Conservation (phyloP, 92 coral and sea anemone species). For the Muricea muricata region DNA sequence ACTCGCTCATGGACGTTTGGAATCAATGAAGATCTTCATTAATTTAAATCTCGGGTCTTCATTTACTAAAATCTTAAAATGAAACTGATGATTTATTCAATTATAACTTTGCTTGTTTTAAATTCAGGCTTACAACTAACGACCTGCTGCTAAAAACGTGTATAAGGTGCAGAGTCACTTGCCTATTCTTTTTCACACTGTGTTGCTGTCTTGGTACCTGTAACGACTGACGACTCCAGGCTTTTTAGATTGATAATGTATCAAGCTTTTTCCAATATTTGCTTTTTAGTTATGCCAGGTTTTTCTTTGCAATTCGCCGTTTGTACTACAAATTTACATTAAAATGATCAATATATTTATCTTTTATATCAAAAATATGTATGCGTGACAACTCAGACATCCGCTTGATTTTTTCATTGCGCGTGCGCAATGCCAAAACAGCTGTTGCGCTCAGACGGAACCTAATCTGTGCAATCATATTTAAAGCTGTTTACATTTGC, state of each 20-base stretch:
- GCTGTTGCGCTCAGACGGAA: neutral
- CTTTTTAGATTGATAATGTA: neutral
- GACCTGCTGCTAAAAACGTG: slow-evolving; percentile 3
- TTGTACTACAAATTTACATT: neutral
- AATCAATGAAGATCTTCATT: neutral
- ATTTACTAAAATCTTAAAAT: neutral
- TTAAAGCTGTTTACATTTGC: slow-evolving; percentile 4
- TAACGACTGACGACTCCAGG: neutral
- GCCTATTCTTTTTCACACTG: slow-evolving; percentile 10
- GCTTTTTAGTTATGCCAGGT: neutral
- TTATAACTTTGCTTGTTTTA: slow-evolving; percentile 1
- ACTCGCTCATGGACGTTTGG: too few species aligned
- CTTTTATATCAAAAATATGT: slow-evolving; percentile 1
- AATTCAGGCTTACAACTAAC: slow-evolving; percentile 3
- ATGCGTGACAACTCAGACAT: neutral
- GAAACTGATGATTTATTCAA: neutral
- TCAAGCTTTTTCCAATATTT: neutral
- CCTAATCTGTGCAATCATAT: neutral
- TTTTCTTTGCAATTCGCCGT: neutral
- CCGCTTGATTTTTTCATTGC: neutral
- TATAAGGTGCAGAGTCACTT: slow-evolving; percentile 7
- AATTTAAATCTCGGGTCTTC: neutral
- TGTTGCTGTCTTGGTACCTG: too few species aligned
- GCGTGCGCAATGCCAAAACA: slow-evolving; percentile 9
- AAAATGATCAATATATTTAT: slow-evolving; percentile 15